Percentiles rank a stretch among this genome's conserved stretches.
Evolutionary conservation across 2,797 vertebrate species (phyloP).

Genomic region (Martes flavigula): DNA sequence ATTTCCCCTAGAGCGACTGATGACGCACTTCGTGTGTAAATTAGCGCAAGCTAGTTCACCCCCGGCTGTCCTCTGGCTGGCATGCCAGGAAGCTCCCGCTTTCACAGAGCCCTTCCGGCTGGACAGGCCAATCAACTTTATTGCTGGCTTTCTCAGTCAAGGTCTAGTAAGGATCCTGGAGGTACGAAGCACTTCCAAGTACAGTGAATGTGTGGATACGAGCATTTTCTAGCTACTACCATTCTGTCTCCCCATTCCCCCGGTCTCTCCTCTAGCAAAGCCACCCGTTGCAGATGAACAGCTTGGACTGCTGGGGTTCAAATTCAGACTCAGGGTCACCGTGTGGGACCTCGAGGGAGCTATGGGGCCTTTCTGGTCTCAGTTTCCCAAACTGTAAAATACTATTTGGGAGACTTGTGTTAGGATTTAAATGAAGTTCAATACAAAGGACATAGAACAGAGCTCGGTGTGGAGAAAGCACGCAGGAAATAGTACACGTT

Average conservation of each 20-base stretch:
- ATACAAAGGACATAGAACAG: background rate
- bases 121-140: background rate
- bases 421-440: background rate
- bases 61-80: background rate
- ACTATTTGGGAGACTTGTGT: background rate
- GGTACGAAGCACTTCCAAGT: background rate
- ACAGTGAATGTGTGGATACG: fast-evolving
- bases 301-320: background rate
- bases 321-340: background rate
- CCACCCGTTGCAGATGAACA: background rate
- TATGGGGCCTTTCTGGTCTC: background rate
- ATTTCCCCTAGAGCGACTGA: background rate
- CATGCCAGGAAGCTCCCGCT: background rate
- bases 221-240: background rate
- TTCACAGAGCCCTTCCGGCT: background rate
- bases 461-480: background rate
- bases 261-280: background rate
- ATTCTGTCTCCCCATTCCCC: background rate
- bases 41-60: background rate
- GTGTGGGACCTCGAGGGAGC: background rate
- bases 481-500: background rate
- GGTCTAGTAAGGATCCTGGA: background rate
- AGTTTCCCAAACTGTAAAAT: background rate
- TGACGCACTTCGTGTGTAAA: background rate
- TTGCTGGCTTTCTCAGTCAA: background rate